phyloP scores from a whole-genome alignment of 2,888 invertebrate genomes.

The Napeogenes inachia region DNA sequence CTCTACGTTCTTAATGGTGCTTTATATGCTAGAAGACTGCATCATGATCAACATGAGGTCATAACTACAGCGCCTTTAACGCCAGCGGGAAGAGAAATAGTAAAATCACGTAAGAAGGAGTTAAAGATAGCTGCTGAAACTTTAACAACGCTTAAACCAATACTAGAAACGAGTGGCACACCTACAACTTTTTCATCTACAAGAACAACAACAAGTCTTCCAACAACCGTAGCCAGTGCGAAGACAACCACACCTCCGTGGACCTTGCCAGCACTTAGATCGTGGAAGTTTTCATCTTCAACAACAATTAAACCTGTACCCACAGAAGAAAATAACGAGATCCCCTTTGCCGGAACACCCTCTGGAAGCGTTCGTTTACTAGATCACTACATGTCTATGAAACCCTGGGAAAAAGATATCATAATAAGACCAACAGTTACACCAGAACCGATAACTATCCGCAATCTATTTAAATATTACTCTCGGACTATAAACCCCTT shows the following conservation, averaged over 20 bases:
- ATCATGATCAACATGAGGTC: slow-evolving; percentile 42
- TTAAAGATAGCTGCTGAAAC: slow-evolving; percentile 52
- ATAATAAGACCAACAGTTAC: slow-evolving; percentile 62
- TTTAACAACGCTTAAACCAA: slow-evolving; percentile 46
- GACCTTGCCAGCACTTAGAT: slow-evolving; percentile 73
- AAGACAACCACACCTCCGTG: slow-evolving; percentile 65
- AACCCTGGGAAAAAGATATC: slow-evolving; percentile 64
- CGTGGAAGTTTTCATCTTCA: slow-evolving; percentile 60
- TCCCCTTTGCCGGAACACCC: slow-evolving; percentile 51
- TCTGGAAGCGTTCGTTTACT: slow-evolving; percentile 53
- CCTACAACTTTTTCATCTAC: slow-evolving; percentile 26
- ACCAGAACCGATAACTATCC: slow-evolving; percentile 55
- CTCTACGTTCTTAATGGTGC: slow-evolving; percentile 60
- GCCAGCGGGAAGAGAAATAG: slow-evolving; percentile 51
- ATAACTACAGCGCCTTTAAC: slow-evolving; percentile 48
- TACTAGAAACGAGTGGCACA: slow-evolving; percentile 44
- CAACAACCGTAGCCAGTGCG: slow-evolving; percentile 43
- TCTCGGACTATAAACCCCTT: slow-evolving; percentile 49
- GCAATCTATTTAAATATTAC: slow-evolving; percentile 55
- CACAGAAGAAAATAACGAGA: slow-evolving; percentile 50
- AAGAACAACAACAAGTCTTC: slow-evolving; percentile 38
- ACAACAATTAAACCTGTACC: slow-evolving; percentile 55
- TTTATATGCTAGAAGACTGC: slow-evolving; percentile 46
- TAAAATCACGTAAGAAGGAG: slow-evolving; percentile 64
- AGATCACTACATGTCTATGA: slow-evolving; percentile 58